Conservation (phyloP, 2,888 invertebrate genomes). For the Hemithea aestivaria region DNA sequence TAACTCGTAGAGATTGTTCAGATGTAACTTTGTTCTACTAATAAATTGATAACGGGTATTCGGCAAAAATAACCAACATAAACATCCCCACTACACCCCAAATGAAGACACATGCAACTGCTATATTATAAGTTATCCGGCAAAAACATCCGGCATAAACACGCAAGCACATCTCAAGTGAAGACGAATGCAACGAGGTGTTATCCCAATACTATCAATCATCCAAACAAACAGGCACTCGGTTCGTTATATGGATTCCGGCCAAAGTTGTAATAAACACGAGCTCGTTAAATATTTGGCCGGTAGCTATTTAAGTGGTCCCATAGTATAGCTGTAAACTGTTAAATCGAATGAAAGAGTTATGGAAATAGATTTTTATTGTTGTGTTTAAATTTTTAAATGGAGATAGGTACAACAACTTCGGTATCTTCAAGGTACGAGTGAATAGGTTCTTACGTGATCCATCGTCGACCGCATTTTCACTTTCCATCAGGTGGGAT, state of each 20-base stretch:
- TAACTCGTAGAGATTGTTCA: too few species aligned
- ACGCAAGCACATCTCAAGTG: constrained; percentile 5
- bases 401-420: constrained; percentile 5
- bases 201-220: constrained; percentile 73
- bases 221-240: constrained; percentile 43
- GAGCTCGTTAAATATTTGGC: constrained; percentile 65
- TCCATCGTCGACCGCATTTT: too few species aligned
- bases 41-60: too few species aligned
- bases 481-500: too few species aligned
- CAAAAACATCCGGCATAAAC: constrained; percentile 1
- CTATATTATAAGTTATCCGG: too few species aligned
- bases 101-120: too few species aligned
- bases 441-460: too few species aligned
- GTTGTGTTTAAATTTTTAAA: not conserved
- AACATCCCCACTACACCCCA: too few species aligned
- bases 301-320: constrained; percentile 48
- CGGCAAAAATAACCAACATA: too few species aligned
- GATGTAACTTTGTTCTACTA: too few species aligned
- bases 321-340: constrained; percentile 24
- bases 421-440: too few species aligned
- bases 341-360: constrained; percentile 24
- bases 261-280: constrained; percentile 73
- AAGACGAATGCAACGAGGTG: constrained; percentile 69
- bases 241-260: constrained; percentile 62
- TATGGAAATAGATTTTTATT: constrained; percentile 29